Base-by-base conservation (phyloP, 2,888 invertebrate species). In the Cryptophagus acutangulus region DNA sequence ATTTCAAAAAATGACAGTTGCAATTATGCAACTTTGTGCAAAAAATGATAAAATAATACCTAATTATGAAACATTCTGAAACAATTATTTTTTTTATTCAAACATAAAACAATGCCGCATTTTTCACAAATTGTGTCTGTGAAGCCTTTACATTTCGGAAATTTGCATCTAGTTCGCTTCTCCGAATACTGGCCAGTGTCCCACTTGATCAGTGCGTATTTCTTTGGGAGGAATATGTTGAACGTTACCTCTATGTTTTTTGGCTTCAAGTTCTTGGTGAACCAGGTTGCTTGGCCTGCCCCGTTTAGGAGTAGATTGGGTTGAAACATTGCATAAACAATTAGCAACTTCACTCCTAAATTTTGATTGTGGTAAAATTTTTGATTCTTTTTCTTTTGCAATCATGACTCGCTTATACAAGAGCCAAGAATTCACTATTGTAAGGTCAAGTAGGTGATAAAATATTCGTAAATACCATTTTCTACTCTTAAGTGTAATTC, bases 21-120 rank as follows among this genome's bases (percentile, higher is more conserved):
- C n/a, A n/a, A n/a, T n/a, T n/a, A n/a, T n/a, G n/a, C n/a, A n/a
- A n/a, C n/a, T n/a, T n/a, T n/a, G n/a, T n/a, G n/a, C n/a, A n/a
- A n/a, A n/a, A n/a, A n/a, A n/a, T n/a, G n/a, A n/a, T n/a, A n/a
- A n/a, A n/a, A n/a, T n/a, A n/a, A n/a, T n/a, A n/a, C n/a, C n/a
- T n/a, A n/a, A n/a, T n/a, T 20, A 20, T 20, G 20, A 9, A 33
- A 34, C 12, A 14, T 30, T 35, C 40, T 13, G 9, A 49, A 49
- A 41, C 40, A 45, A 30, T 46, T 48, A 24, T 47, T 49, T 26
- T 40, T 40, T 36, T 49, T 47, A 33, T 43, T 45, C 13, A 43
- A 38, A 36, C 45, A 47, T 16, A 47, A 31, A 33, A 25, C 34
- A 20, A 30, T 18, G 17, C 31, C 35, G 33, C 45, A 47, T 36